These are phyloP conservation scores for Falco cherrug DNA, from an alignment of 2,797 vertebrate genomes.

Conservation along the genomic window DNA sequence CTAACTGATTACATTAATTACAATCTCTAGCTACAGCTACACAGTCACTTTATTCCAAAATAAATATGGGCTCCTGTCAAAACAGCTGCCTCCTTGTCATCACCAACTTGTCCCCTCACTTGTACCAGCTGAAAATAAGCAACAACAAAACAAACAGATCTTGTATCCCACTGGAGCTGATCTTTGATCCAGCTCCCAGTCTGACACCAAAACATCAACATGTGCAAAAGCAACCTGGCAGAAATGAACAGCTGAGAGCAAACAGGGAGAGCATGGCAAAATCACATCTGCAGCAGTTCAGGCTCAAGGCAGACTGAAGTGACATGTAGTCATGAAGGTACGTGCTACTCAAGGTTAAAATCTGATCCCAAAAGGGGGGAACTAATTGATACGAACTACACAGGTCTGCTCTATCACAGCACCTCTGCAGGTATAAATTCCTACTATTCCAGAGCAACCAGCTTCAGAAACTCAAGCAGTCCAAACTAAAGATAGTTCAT, in stretches of 20 bases:
- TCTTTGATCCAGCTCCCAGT: not conserved
- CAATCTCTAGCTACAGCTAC: not conserved
- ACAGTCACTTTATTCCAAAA: not conserved
- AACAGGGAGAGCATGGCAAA: not conserved
- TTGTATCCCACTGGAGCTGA: not conserved
- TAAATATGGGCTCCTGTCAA: not conserved
- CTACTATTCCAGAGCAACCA: not conserved
- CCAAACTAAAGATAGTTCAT: not conserved
- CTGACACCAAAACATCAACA: not conserved
- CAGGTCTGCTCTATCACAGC: not conserved
- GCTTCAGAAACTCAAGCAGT: not conserved
- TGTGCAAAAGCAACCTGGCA: not conserved
- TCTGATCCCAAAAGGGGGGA: not conserved
- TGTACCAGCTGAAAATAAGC: constrained; percentile 1
- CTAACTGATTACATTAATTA: not conserved
- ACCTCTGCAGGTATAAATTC: not conserved
- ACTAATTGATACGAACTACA: not conserved
- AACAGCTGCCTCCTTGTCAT: not conserved
- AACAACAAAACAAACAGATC: not conserved
- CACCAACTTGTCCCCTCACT: not conserved
- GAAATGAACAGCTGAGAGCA: not conserved
- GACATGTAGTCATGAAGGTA: not conserved
- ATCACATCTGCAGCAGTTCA: fast-evolving
- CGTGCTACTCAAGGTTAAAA: not conserved
- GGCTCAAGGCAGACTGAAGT: not conserved